These are phyloP conservation scores for Ciconia maguari DNA, from an alignment of 2,113 vertebrate species.

Conservation along the genomic window DNA sequence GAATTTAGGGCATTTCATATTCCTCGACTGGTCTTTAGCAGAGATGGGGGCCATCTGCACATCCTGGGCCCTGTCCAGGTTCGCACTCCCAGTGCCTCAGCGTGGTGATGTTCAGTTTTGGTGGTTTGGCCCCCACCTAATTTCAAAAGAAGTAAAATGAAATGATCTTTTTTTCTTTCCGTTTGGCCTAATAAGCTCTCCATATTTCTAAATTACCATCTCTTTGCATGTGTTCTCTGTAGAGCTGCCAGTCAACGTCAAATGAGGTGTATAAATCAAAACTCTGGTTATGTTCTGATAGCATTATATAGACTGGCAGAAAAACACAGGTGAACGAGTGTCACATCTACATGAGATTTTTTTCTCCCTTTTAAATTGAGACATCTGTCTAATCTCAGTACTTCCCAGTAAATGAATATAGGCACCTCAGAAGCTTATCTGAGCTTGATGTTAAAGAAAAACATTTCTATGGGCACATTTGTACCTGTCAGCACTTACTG, in stretches of 20 bases:
- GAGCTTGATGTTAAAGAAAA: constrained; percentile 55
- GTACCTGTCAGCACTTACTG: constrained; percentile 65
- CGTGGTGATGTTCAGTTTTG: fast-evolving
- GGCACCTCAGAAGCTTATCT: constrained; percentile 56
- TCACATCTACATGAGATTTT: constrained; percentile 62
- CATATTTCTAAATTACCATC: constrained; percentile 54
- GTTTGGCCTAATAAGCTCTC: constrained; percentile 51
- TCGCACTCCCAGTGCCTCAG: background rate
- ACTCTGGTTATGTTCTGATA: constrained; percentile 73
- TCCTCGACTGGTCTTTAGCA: background rate
- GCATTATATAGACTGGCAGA: constrained; percentile 70
- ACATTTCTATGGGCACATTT: constrained; percentile 64
- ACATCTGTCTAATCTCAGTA: constrained; percentile 68
- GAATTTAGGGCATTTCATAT: constrained; percentile 30
- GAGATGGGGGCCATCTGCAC: background rate
- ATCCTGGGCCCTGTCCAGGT: background rate
- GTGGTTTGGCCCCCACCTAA: background rate
- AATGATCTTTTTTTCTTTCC: background rate
- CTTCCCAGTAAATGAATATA: constrained; percentile 61
- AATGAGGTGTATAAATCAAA: constrained; percentile 70
- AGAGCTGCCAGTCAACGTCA: constrained; percentile 73
- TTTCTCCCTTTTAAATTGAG: constrained; percentile 61
- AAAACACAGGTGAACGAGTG: constrained; percentile 69
- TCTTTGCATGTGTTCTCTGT: constrained; percentile 71
- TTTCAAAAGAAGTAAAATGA: constrained; percentile 39